Evolutionary conservation across 2,888 invertebrate genomes (phyloP), one percentile per base, ranked within the genome.

Genomic region (Apamea epomidion): DNA sequence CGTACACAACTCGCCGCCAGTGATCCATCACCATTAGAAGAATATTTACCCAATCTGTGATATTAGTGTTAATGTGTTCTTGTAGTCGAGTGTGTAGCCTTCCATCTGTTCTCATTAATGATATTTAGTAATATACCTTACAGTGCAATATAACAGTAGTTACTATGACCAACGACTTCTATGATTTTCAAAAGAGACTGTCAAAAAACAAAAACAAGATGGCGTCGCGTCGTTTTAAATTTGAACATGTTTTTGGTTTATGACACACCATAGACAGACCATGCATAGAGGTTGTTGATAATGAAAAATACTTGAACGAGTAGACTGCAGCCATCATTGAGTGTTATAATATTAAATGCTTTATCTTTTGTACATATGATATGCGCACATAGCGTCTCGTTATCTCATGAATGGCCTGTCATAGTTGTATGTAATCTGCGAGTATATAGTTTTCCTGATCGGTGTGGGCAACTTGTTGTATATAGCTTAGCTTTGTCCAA

Each of bases 1-100:
- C 87, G 97, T 97, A 74, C 97, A 96, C 94, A 97, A 97, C 94
- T 92, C 96, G 60, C 96, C 97, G 78, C 97, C 97, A 78, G 96
- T 96, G 87, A 95, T 96, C 93, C 96, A 96, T 93, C 96, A 97
- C 91, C 97, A 97, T 95, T 97, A 96, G 87, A 88, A 85, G 90
- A 88, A 90, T 84, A 88, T 90, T 90, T 92, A 91, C 91, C 89
- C 90, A 93, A 92, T 89, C 95, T 96, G 97, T 96, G 96, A 96
- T 96, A 96, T 94, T 96, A 96, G 95, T 92, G 87, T 93, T 94
- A 93, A 91, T 92, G 83, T 88, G 91, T 92, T 89, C 90, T 91
- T 91, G 84, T 92, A 91, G 92, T 90, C 85, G 87, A 87, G 86
- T 90, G 82, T 88, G 84, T 90, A 83, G 88, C 89, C 89, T 87